Conservation (phyloP, 2,888 invertebrate genomes). For the Rhaphigaster nebulosa region DNA sequence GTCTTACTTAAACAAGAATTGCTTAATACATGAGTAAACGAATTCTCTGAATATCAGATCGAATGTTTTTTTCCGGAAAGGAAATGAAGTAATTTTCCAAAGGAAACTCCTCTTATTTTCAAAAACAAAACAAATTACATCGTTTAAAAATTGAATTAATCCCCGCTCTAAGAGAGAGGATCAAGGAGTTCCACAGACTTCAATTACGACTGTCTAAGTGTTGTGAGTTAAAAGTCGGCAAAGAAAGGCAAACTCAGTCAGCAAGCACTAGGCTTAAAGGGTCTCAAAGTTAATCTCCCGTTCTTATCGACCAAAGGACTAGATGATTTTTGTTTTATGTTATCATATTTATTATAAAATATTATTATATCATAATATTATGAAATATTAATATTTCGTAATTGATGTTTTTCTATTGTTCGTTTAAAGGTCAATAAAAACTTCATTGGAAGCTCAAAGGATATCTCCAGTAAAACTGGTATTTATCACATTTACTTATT, state of each 20-base stretch:
- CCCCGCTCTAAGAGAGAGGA: neutral
- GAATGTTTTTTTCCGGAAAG: neutral
- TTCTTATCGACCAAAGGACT: neutral
- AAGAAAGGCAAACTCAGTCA: neutral
- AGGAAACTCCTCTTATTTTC: neutral
- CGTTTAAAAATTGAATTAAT: slow-evolving; percentile 17
- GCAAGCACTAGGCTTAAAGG: neutral
- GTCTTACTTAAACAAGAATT: no score
- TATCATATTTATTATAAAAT: neutral
- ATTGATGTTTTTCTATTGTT: no score
- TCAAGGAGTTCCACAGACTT: neutral
- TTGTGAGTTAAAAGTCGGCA: neutral
- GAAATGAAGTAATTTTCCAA: neutral
- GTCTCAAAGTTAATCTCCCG: neutral
- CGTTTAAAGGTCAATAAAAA: neutral
- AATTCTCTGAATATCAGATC: no score
- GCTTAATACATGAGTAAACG: no score
- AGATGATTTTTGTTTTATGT: neutral
- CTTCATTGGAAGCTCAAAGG: neutral
- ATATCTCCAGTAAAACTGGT: no score
- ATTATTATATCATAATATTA: no score
- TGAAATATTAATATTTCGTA: no score
- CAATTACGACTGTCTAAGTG: slow-evolving; percentile 34
- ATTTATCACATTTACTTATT: no score
- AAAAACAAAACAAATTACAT: neutral